These are phyloP conservation scores for Hippopotamyrus pictus DNA, from an alignment of 2,797 vertebrate species.

Conservation along the genomic window DNA sequence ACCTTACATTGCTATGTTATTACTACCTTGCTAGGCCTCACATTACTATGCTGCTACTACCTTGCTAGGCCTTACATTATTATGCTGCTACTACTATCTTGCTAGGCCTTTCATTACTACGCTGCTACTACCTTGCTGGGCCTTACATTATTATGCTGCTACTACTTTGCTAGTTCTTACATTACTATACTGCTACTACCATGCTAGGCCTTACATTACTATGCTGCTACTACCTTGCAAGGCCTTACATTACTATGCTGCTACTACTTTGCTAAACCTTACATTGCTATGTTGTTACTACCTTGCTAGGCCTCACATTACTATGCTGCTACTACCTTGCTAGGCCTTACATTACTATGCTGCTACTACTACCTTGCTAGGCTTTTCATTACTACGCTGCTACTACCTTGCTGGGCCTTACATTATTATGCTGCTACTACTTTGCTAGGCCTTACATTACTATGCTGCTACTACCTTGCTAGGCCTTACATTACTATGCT, in stretches of 20 bases:
- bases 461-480: too few species aligned
- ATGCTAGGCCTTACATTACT: background rate
- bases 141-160: background rate
- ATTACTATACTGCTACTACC: slow-evolving; percentile 48
- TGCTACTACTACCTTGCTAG: too few species aligned
- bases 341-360: too few species aligned
- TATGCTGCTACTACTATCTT: background rate
- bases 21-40: background rate
- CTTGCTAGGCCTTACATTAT: background rate
- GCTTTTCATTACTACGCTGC: too few species aligned
- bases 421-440: too few species aligned
- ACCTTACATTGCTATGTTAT: background rate
- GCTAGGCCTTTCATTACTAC: slow-evolving; percentile 33
- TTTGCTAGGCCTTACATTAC: too few species aligned
- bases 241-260: background rate
- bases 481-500: too few species aligned
- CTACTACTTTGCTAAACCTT: slow-evolving; percentile 57
- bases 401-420: too few species aligned
- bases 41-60: background rate
- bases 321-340: too few species aligned
- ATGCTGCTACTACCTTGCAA: too few species aligned
- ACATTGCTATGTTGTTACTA: background rate
- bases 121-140: slow-evolving; percentile 31
- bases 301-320: too few species aligned
- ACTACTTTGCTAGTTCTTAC: background rate